Evolutionary conservation across 2,797 vertebrate genomes (phyloP), one percentile per base, ranked within the genome.

Genomic region (Hyperoplus lanceolatus): DNA sequence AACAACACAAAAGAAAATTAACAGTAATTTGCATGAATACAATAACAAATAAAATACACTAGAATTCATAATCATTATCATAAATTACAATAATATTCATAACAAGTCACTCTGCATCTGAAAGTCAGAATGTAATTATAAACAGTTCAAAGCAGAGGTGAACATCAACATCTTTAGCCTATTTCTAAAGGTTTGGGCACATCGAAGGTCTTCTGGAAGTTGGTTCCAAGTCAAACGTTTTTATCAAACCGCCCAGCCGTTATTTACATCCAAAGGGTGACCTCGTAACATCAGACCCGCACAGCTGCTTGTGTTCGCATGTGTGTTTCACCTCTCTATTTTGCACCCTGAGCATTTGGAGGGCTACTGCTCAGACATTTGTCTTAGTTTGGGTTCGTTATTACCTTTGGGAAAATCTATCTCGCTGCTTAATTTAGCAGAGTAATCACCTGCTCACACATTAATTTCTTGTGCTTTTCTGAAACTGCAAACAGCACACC

Each of bases 371-470:
- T 82, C 64, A 72, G 79, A 76, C 80, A 89, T 93, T 89, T 77
- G 73, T 90, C 85, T 90, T 78, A 48, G 80, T 58, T 29, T 70
- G 62, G 60, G 45, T 57, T 73, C 67, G 78, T 85, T 87, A 88
- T 89, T 87, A 79, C 88, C 87, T 79, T 77, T 0, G 53, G 74
- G 86, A 62, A 80, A 88, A 92, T 91, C 87, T 76, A 91, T 90
- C 85, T 85, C 49, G 6, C 67, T 21, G 60, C 78, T 84, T 89
- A 84, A 88, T 90, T 89, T 87, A 77, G 78, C 79, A 83, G 38
- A 73, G 80, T 88, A 89, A 90, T 93, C 87, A 85, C 89, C 86
- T 77, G 73, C 90, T 88, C 69, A 73, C 49, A 87, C 81, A 87
- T 80, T 86, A 69, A 77, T 92, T 92, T 79, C 80, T 83, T 38